These are phyloP conservation scores for Clepsis dumicolana DNA, from an alignment of 2,888 invertebrate genomes.

Conservation along the genomic window DNA sequence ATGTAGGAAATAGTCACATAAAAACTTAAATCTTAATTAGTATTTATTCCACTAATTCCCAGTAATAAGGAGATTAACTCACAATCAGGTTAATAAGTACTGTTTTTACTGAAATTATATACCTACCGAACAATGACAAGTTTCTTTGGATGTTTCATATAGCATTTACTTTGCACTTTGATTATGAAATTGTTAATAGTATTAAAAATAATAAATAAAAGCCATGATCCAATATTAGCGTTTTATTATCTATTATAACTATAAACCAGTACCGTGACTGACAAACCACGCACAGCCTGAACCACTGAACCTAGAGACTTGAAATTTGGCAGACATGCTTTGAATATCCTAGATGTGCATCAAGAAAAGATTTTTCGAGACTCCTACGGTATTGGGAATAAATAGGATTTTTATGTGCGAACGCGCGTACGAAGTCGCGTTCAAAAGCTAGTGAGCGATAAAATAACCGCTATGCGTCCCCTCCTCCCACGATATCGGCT, in stretches of 20 bases:
- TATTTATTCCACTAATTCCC: slow-evolving; percentile 57
- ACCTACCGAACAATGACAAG: slow-evolving; percentile 22
- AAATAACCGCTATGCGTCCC: too few relatives aligned
- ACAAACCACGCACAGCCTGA: too few relatives aligned
- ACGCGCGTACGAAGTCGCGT: too few relatives aligned
- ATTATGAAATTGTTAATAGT: slow-evolving; percentile 37
- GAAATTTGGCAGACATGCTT: too few relatives aligned
- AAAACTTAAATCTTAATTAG: slow-evolving; percentile 55
- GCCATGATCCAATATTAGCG: slow-evolving; percentile 36
- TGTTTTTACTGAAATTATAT: slow-evolving; percentile 24
- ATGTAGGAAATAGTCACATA: slow-evolving; percentile 7
- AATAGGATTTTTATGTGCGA: too few relatives aligned
- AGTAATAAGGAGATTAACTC: slow-evolving; percentile 34
- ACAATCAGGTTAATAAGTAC: neutral
- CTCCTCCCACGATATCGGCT: too few relatives aligned
- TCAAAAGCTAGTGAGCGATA: too few relatives aligned
- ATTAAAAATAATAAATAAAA: slow-evolving; percentile 36
- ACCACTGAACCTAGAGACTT: too few relatives aligned
- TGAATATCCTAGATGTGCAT: too few relatives aligned
- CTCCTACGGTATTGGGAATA: too few relatives aligned
- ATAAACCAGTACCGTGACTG: too few relatives aligned
- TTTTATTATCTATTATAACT: slow-evolving; percentile 11
- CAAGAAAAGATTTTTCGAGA: too few relatives aligned
- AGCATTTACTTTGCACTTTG: slow-evolving; percentile 42
- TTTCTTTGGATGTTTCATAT: slow-evolving; percentile 40